Base-by-base conservation (phyloP, 2,888 invertebrate species). In the Pammene aurita region DNA sequence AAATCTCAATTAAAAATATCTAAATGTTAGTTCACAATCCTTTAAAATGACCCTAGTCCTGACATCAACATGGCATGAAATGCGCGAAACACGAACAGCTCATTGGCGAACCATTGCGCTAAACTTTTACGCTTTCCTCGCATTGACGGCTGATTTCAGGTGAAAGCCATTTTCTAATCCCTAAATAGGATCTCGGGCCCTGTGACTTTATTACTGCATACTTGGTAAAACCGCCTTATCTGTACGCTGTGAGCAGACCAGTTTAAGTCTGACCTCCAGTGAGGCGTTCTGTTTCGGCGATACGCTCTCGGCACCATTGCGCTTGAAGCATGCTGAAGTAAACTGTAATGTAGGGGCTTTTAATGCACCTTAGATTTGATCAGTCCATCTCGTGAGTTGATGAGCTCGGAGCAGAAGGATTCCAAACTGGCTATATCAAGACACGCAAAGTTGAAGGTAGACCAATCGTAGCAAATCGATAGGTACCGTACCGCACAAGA, bases 161-260 rank as follows among this genome's bases (percentile, higher is more conserved):
- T 46, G 67, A 67, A 67, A 62, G 46, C 35, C 11, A 62, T 55
- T 55, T 46, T 67, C 62, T 67, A 55, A 50, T 61, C 48, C 62
- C 62, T 62, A 62, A 67, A 67, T 62, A 50, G 62, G 67, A 56
- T 62, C 58, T 60, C 35, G n/a, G 11, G 62, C 16, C 62, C 56
- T 67, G 48, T 62, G 60, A 61, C 46, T 55, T 55, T 26, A 18
- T 61, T 14, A 52, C 41, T 7, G 55, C 44, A 50, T n/a, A 35
- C 54, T 9, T 11, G n/a, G 5, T n/a, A 14, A 10, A 38, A 55
- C 13, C 38, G 14, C 10, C 14, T 5, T 16, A 54, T 7, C 11
- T 34, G 54, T n/a, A 9, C 4, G 9, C n/a, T 35, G 26, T 26
- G 7, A n/a, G n/a, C 38, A 0, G 38, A 11, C 55, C 55, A 38